phyloP scores from a whole-genome alignment of 2,888 invertebrate genomes.

The Dryocosmus kuriphilus region DNA sequence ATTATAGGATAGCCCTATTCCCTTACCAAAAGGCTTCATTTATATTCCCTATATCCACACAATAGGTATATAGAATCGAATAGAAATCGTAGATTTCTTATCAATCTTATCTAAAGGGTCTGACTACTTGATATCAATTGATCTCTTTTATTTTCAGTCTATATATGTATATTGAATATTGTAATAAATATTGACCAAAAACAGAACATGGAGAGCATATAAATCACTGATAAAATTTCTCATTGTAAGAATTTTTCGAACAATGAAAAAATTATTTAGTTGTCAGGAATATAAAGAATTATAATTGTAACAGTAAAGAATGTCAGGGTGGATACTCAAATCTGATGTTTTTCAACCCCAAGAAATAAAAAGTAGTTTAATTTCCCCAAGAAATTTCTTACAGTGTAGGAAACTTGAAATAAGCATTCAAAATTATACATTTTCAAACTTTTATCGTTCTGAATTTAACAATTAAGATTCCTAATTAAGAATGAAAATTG shows the following conservation, averaged over 20 bases:
- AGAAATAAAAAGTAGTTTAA: no score
- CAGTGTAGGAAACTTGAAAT: no score
- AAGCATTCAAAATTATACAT: no score
- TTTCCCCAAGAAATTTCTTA: no score
- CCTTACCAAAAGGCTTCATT: not conserved
- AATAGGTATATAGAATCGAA: not conserved
- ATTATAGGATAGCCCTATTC: not conserved
- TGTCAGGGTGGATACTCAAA: no score
- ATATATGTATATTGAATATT: not conserved
- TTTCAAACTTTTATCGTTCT: no score
- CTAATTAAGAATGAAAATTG: no score
- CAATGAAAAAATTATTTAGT: no score
- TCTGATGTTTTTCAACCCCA: no score
- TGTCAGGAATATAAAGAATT: no score
- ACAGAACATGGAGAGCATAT: not conserved
- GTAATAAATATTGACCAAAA: not conserved
- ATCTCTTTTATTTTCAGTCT: not conserved
- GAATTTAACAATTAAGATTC: no score
- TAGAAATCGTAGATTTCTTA: not conserved
- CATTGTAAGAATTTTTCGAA: not conserved
- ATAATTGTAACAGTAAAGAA: no score
- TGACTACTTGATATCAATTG: not conserved
- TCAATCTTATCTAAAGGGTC: not conserved
- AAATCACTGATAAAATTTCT: not conserved
- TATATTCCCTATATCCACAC: not conserved